A percentile compares a stretch with the other conserved stretches of the same genome.
Conservation (phyloP, 64 coral and sea anemone species). For the Stichodactyla helianthus region DNA sequence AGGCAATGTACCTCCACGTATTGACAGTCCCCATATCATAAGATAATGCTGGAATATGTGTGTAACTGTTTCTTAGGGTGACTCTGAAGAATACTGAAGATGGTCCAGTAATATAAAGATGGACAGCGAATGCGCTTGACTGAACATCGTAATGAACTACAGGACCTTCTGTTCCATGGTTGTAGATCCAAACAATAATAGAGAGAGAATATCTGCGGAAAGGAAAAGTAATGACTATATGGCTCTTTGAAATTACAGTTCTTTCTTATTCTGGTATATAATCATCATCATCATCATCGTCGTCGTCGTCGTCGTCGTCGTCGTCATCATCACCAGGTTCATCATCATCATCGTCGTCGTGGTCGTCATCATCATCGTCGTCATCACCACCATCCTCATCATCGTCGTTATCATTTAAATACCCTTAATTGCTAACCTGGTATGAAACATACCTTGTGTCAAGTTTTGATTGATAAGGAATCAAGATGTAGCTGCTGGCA, state of each 20-base stretch:
- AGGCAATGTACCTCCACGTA: conserved; percentile 44
- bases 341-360: too few relatives aligned
- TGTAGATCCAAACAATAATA: background rate
- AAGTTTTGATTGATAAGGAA: conserved; percentile 23
- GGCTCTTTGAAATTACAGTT: background rate
- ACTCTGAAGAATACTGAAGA: background rate
- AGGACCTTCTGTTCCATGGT: background rate
- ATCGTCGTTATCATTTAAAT: too few relatives aligned
- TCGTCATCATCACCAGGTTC: too few relatives aligned
- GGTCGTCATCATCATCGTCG: too few relatives aligned
- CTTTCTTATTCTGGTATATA: too few relatives aligned
- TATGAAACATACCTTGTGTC: background rate
- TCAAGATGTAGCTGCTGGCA: conserved; percentile 36
- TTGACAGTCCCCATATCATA: background rate
- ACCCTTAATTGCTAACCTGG: background rate
- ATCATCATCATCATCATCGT: too few relatives aligned
- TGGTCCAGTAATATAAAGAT: background rate
- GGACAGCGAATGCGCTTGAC: background rate
- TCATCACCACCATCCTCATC: too few relatives aligned
- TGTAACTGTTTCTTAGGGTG: background rate
- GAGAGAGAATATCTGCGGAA: background rate
- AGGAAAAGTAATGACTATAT: background rate
- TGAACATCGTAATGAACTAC: background rate
- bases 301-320: too few relatives aligned
- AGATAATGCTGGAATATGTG: background rate